A percentile compares a stretch with the other conserved stretches of the same genome.
phyloP scores from a whole-genome alignment of 2,113 vertebrate genomes.

The Taurulus bubalis region DNA sequence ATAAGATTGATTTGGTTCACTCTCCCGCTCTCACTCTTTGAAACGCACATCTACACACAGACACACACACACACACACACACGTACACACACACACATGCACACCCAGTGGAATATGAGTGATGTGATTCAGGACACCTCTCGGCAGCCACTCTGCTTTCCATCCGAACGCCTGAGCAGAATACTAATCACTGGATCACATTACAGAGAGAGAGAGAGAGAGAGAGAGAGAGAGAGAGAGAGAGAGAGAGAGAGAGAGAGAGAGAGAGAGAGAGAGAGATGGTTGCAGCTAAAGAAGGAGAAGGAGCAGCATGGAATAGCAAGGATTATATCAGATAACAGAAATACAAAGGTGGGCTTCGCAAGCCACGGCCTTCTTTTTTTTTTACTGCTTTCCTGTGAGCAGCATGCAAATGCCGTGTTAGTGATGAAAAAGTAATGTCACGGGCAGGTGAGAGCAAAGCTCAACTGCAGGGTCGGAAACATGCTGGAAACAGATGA shows the following conservation, averaged over 20 bases:
- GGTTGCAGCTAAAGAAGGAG: constrained; percentile 51
- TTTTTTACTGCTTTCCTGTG: constrained; percentile 47
- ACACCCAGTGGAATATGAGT: constrained; percentile 74
- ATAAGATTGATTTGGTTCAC: constrained; percentile 79
- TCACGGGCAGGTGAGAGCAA: constrained; percentile 52
- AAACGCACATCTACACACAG: constrained; percentile 14
- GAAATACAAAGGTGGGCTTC: constrained; percentile 63
- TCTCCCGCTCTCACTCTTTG: constrained; percentile 47
- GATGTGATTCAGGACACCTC: constrained; percentile 84
- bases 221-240: constrained; percentile 51
- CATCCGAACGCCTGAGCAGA: constrained; percentile 78
- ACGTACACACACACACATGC: constrained; percentile 42
- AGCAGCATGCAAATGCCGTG: constrained; percentile 67
- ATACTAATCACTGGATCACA: constrained; percentile 83
- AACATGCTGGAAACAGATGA: constrained; percentile 37
- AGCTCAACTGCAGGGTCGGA: constrained; percentile 48
- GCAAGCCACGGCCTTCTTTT: constrained; percentile 13
- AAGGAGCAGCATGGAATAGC: constrained; percentile 56
- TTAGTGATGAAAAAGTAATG: constrained; percentile 57
- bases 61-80: constrained; percentile 31
- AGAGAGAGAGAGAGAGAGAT: constrained; percentile 55
- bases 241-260: constrained; percentile 51
- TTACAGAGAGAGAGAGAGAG: constrained; percentile 66
- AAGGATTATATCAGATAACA: constrained; percentile 72
- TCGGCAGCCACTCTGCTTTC: constrained; percentile 82